These are phyloP conservation scores for Mercenaria mercenaria DNA, from an alignment of 1,140 invertebrate genomes.

Conservation along the genomic window DNA sequence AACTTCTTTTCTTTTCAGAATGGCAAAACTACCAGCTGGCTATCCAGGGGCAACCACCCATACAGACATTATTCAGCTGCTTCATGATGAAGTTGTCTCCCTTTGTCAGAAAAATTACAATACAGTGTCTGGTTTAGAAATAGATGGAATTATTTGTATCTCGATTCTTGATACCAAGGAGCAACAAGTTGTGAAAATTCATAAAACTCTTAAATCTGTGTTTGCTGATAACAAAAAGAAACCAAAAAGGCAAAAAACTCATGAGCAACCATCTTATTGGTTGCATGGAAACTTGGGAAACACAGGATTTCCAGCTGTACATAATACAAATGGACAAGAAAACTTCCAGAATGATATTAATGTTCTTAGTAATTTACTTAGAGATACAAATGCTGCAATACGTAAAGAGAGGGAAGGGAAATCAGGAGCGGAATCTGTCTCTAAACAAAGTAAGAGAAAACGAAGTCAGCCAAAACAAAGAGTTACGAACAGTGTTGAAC, in stretches of 20 bases:
- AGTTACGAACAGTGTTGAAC: neutral
- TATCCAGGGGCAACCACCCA: neutral
- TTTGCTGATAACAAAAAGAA: neutral
- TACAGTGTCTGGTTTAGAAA: constrained; percentile 31
- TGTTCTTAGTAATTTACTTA: constrained; percentile 22
- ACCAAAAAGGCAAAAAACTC: neutral
- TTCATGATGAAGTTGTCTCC: constrained; percentile 61
- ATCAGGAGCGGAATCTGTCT: neutral
- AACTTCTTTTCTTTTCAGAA: too few species aligned
- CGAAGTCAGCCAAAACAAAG: neutral
- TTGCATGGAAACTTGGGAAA: neutral
- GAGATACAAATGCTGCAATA: constrained; percentile 42
- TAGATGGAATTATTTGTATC: constrained; percentile 65
- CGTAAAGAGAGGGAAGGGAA: neutral
- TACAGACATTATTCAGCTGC: constrained; percentile 23
- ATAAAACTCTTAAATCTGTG: constrained; percentile 60
- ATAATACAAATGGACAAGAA: neutral
- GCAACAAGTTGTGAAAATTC: constrained; percentile 66
- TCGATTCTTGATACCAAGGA: constrained; percentile 56
- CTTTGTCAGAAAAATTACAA: constrained; percentile 49
- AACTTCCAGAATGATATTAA: constrained; percentile 43
- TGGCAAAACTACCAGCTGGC: constrained; percentile 17
- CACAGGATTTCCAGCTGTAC: neutral
- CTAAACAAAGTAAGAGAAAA: neutral
- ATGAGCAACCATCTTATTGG: neutral